Percentiles rank a stretch among this genome's conserved stretches.
phyloP scores from a whole-genome alignment of 1,140 invertebrate species.

The Melipona quadrifasciata region DNA sequence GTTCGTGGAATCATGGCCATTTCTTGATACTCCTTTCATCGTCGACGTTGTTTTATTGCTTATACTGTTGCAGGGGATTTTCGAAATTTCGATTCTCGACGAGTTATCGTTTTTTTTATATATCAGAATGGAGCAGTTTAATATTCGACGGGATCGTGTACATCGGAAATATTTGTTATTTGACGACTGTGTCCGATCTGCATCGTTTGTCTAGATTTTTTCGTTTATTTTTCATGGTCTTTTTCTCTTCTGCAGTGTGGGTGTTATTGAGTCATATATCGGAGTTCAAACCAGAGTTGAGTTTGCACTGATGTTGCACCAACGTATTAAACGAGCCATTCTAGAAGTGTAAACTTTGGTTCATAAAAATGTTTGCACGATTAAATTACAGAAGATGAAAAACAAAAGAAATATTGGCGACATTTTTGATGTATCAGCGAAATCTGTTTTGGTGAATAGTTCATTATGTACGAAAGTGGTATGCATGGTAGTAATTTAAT shows the following conservation, averaged over 20 bases:
- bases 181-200: background rate
- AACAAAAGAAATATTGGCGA: too few relatives aligned
- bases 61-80: background rate
- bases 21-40: too few relatives aligned
- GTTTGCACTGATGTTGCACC: background rate
- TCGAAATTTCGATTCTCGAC: background rate
- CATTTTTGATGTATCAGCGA: too few relatives aligned
- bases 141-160: background rate
- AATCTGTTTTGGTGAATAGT: too few relatives aligned
- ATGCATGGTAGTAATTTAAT: too few relatives aligned
- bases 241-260: too few relatives aligned
- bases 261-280: background rate
- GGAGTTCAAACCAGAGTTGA: background rate
- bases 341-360: background rate
- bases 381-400: too few relatives aligned
- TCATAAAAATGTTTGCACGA: background rate
- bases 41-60: background rate
- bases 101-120: background rate
- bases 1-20: too few relatives aligned
- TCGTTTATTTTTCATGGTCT: background rate
- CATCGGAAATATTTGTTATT: background rate
- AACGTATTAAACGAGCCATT: background rate
- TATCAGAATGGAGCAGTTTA: fast-evolving
- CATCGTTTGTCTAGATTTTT: background rate
- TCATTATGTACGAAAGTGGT: too few relatives aligned